Evolutionary conservation across 2,113 vertebrate genomes (phyloP).

Genomic region (Sigmodon hispidus): DNA sequence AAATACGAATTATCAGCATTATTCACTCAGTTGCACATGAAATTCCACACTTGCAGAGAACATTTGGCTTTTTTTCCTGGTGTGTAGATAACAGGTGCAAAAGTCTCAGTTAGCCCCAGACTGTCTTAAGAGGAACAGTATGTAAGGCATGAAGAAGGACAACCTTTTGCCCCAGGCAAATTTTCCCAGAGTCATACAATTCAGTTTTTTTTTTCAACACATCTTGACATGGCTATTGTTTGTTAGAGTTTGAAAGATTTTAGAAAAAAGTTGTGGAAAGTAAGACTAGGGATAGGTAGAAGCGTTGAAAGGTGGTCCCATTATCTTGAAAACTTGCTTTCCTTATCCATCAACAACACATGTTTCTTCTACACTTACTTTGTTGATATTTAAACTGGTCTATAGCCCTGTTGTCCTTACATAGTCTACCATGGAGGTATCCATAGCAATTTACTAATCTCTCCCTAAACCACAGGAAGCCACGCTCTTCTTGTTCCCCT

Average conservation of each 20-base stretch:
- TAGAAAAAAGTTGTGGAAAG: neutral
- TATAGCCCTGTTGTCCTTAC: neutral
- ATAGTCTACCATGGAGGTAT: neutral
- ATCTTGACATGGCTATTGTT: neutral
- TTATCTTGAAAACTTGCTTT: neutral
- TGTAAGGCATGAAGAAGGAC: neutral
- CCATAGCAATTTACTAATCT: neutral
- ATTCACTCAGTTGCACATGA: neutral
- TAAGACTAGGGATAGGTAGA: neutral
- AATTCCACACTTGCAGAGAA: neutral
- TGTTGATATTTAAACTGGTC: neutral
- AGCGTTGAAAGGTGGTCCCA: neutral
- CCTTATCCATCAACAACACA: neutral
- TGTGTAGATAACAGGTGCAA: neutral
- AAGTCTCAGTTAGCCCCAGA: neutral
- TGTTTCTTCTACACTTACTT: rapidly evolving
- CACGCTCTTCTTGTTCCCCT: neutral
- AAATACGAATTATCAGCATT: neutral
- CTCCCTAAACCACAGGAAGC: neutral
- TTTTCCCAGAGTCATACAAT: neutral
- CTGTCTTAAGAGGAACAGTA: neutral
- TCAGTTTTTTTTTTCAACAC: neutral
- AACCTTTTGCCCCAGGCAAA: neutral
- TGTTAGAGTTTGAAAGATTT: neutral
- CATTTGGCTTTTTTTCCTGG: neutral